A percentile compares a stretch with the other conserved stretches of the same genome.
Evolutionary conservation across 2,888 invertebrate genomes (phyloP).

Genomic region (Orthosia gracilis): DNA sequence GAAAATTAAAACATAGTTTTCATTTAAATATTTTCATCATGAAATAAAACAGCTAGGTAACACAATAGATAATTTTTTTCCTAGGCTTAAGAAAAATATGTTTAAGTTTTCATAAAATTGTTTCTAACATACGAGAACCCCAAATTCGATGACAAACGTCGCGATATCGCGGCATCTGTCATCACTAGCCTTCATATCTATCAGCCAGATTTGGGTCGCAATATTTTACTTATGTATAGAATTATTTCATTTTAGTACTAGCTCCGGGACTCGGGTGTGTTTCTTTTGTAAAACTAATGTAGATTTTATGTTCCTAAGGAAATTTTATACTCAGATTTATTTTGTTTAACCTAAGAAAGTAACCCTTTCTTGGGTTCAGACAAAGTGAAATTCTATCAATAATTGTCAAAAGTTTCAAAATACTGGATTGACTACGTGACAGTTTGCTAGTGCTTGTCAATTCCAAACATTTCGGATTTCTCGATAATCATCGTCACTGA

Average conservation of each 20-base stretch:
- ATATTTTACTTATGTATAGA: constrained; percentile 75
- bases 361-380: too few relatives aligned
- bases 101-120: background rate
- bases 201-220: constrained; percentile 80
- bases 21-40: background rate
- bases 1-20: background rate
- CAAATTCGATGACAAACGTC: constrained; percentile 10
- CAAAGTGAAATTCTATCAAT: too few relatives aligned
- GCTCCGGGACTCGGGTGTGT: background rate
- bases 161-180: constrained; percentile 37
- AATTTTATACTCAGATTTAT: background rate
- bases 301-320: background rate
- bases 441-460: too few relatives aligned
- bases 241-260: constrained; percentile 16
- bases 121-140: background rate
- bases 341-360: background rate
- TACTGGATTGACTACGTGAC: too few relatives aligned
- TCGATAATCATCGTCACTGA: too few relatives aligned
- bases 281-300: background rate
- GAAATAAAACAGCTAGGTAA: background rate
- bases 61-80: background rate
- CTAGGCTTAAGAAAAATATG: background rate
- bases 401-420: too few relatives aligned
- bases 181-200: constrained; percentile 47
- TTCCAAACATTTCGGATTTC: too few relatives aligned